A percentile compares a stretch with the other conserved stretches of the same genome.
phyloP scores from a whole-genome alignment of 2,113 vertebrate species.

The Xenus cinereus region DNA sequence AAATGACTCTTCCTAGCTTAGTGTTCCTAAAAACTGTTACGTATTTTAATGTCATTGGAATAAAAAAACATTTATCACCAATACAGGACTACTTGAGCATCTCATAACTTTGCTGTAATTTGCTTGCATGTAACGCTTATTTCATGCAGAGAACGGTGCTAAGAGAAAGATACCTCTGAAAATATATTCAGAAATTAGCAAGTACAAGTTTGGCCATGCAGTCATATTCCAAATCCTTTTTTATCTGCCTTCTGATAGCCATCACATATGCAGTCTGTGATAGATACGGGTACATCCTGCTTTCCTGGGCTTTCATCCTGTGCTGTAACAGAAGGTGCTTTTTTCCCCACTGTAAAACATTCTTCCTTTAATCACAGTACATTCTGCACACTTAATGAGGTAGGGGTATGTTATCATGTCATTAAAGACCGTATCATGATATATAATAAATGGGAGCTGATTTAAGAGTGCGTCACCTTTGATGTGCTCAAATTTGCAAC shows the following conservation, averaged over 20 bases:
- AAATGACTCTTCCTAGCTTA: not conserved
- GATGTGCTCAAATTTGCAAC: slow-evolving; percentile 39
- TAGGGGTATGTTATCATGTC: slow-evolving; percentile 21
- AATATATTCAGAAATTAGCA: slow-evolving; percentile 18
- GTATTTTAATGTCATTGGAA: not conserved
- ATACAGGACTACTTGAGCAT: not conserved
- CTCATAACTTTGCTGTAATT: not conserved
- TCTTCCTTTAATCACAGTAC: slow-evolving; percentile 52
- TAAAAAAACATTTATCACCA: not conserved
- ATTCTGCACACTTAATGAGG: slow-evolving; percentile 46
- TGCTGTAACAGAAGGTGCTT: slow-evolving; percentile 44
- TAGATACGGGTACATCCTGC: not conserved
- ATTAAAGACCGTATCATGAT: slow-evolving; percentile 22
- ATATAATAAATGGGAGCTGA: slow-evolving; percentile 25
- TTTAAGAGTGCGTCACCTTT: slow-evolving; percentile 4
- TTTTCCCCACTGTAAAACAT: slow-evolving; percentile 42
- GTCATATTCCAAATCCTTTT: not conserved
- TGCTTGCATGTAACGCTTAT: not conserved
- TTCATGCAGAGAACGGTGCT: not conserved
- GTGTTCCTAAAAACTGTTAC: not conserved
- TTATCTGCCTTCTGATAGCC: slow-evolving; percentile 15
- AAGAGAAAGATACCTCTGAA: not conserved
- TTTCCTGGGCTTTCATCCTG: slow-evolving; percentile 41
- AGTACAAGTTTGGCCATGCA: not conserved
- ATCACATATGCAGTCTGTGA: not conserved